Percentiles rank a stretch among this genome's conserved stretches.
Evolutionary conservation across 2,888 invertebrate species (phyloP).

Genomic region (Onchidella celtica): DNA sequence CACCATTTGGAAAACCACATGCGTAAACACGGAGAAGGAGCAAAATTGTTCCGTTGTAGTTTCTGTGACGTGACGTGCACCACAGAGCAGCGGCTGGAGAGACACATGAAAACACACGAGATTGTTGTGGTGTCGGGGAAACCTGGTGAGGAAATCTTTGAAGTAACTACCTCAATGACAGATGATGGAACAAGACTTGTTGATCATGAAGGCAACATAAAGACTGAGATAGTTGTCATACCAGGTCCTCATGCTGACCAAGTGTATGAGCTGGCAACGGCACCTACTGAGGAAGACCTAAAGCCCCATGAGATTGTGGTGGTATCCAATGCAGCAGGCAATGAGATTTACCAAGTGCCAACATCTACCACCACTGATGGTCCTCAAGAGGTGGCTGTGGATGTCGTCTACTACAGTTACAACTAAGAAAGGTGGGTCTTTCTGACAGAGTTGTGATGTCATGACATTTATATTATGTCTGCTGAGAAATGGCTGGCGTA

Average conservation of each 20-base stretch:
- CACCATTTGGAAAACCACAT: constrained; percentile 44
- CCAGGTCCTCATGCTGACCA: no score
- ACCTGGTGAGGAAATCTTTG: constrained; percentile 35
- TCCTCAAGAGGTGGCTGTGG: constrained; percentile 44
- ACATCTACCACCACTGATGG: background rate
- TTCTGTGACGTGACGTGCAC: constrained; percentile 37
- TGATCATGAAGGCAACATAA: no score
- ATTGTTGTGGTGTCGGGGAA: constrained; percentile 43
- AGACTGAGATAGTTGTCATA: no score
- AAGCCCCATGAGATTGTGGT: constrained; percentile 48
- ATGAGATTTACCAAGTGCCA: constrained; percentile 34
- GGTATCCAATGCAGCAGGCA: constrained; percentile 26
- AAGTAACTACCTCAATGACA: background rate
- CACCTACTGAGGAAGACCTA: constrained; percentile 5
- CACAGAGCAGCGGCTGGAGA: constrained; percentile 29
- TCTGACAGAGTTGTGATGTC: no score
- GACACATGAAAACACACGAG: constrained; percentile 46
- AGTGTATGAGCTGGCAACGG: no score
- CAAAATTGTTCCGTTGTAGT: constrained; percentile 31
- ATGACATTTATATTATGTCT: no score
- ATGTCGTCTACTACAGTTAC: constrained; percentile 35
- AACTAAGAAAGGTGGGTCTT: no score
- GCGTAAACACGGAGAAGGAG: constrained; percentile 37
- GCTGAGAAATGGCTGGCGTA: no score
- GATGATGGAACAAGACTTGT: no score